phyloP scores from a whole-genome alignment of 1,140 invertebrate species.

The Drosophila ohnishii region DNA sequence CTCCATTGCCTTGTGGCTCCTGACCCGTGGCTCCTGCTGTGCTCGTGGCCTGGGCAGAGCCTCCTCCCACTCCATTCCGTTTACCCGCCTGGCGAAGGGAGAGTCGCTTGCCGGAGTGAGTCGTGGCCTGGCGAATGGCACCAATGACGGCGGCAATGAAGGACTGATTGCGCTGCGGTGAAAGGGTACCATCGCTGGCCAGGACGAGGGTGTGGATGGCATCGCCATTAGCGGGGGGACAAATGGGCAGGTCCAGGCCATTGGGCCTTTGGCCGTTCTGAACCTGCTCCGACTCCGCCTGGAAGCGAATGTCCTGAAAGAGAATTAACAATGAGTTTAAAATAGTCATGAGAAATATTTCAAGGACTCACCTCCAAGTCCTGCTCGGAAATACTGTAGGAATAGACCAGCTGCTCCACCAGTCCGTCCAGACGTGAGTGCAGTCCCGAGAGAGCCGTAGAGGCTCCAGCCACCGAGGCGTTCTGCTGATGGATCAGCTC shows the following conservation, averaged over 20 bases:
- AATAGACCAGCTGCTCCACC: slow-evolving; percentile 88
- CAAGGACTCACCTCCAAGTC: slow-evolving; percentile 86
- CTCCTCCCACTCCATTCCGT: slow-evolving; percentile 32
- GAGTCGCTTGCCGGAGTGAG: slow-evolving; percentile 72
- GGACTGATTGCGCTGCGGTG: slow-evolving; percentile 86
- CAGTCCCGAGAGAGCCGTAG: slow-evolving; percentile 88
- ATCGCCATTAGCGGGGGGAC: slow-evolving; percentile 43
- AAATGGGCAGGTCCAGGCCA: slow-evolving; percentile 64
- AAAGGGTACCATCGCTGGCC: slow-evolving; percentile 84
- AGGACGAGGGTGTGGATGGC: slow-evolving; percentile 63
- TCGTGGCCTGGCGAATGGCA: slow-evolving; percentile 87
- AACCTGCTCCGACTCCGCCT: slow-evolving; percentile 88
- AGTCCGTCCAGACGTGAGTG: slow-evolving; percentile 88
- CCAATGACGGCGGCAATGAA: slow-evolving; percentile 88
- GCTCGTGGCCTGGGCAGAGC: slow-evolving; percentile 11
- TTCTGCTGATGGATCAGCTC: slow-evolving; percentile 88
- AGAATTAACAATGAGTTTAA: no score
- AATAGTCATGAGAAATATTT: background rate
- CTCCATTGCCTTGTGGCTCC: slow-evolving; percentile 60
- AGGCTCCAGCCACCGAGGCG: slow-evolving; percentile 88
- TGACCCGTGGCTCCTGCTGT: slow-evolving; percentile 22
- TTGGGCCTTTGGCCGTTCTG: slow-evolving; percentile 78
- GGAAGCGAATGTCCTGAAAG: slow-evolving; percentile 88
- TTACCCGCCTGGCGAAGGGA: slow-evolving; percentile 64
- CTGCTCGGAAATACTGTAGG: slow-evolving; percentile 89